Evolutionary conservation across 2,113 vertebrate species (phyloP).

Genomic region (Callithrix jacchus): DNA sequence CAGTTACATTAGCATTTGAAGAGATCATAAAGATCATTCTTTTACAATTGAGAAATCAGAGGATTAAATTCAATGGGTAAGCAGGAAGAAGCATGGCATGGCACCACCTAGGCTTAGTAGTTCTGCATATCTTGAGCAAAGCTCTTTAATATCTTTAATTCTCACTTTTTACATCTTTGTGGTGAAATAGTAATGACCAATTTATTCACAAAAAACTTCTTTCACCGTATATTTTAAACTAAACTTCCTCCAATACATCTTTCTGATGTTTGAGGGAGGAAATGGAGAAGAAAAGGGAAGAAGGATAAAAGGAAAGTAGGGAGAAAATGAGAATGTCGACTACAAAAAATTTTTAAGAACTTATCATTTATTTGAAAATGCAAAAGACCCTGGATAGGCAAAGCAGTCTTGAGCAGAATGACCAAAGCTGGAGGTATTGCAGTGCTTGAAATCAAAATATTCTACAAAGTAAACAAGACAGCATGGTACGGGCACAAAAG

Average conservation of each 20-base stretch:
- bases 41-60: not conserved
- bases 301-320: not conserved
- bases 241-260: not conserved
- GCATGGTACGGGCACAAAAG: not conserved
- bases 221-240: not conserved
- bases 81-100: not conserved
- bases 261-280: not conserved
- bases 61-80: not conserved
- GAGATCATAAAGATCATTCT: not conserved
- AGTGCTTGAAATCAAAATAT: not conserved
- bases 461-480: not conserved
- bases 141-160: not conserved
- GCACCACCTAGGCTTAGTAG: rapidly evolving
- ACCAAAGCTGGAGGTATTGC: not conserved
- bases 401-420: not conserved
- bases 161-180: not conserved
- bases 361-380: not conserved
- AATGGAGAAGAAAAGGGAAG: not conserved
- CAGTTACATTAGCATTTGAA: not conserved
- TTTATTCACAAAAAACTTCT: not conserved
- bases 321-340: not conserved
- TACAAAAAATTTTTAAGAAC: not conserved
- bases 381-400: not conserved
- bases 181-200: not conserved
- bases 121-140: not conserved